Conservation (phyloP, 1,140 invertebrate species). For the Eurosta solidaginis region DNA sequence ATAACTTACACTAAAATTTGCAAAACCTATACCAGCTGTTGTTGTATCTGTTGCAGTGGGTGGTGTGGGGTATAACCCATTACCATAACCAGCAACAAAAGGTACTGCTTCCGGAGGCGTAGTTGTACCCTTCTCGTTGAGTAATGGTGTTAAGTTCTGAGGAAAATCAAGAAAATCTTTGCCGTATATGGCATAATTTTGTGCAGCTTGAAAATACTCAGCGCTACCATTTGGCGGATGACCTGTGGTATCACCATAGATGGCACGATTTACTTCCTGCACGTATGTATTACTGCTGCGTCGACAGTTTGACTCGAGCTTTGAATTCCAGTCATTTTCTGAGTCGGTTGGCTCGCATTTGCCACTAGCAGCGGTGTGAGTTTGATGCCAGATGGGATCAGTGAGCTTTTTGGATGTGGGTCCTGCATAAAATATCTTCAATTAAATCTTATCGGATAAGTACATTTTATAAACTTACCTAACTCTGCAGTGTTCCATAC, state of each 20-base stretch:
- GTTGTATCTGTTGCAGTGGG: background rate
- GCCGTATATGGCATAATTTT: slow-evolving; percentile 45
- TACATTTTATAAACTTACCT: background rate
- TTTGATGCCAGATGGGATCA: slow-evolving; percentile 11
- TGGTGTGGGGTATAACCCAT: background rate
- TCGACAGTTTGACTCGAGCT: slow-evolving; percentile 26
- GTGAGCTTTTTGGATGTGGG: background rate
- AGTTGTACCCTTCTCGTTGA: background rate
- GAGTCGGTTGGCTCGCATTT: background rate
- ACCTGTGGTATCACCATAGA: slow-evolving; percentile 40
- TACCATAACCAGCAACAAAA: background rate
- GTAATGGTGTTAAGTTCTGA: slow-evolving; percentile 32
- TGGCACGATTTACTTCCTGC: slow-evolving; percentile 34
- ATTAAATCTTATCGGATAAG: background rate
- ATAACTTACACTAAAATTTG: slow-evolving; percentile 6
- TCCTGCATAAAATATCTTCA: background rate
- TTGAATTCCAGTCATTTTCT: slow-evolving; percentile 10
- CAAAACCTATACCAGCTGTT: background rate
- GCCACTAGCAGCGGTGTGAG: background rate
- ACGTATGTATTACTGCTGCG: slow-evolving; percentile 29
- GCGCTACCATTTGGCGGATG: slow-evolving; percentile 43
- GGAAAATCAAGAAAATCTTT: slow-evolving; percentile 43
- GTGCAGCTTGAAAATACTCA: slow-evolving; percentile 49
- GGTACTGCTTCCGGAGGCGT: background rate
- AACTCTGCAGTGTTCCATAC: slow-evolving; percentile 33